These are phyloP conservation scores for Diphyllodes magnificus DNA, from an alignment of 2,113 vertebrate genomes.

Conservation along the genomic window DNA sequence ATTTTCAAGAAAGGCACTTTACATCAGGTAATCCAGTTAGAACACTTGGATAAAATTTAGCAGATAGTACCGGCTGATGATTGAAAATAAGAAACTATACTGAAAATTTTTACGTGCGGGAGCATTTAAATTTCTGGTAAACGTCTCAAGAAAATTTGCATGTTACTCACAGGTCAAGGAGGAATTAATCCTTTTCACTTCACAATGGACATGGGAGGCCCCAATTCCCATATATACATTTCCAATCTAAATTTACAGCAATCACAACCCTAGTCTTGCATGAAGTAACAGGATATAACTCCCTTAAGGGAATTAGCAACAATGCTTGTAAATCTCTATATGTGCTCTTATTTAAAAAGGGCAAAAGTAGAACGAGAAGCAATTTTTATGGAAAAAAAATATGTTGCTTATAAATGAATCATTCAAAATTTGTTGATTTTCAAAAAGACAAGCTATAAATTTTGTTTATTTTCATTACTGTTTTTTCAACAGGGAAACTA, in stretches of 20 bases:
- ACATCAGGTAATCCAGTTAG: neutral
- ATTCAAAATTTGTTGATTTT: neutral
- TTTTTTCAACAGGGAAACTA: neutral
- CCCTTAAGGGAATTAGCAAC: neutral
- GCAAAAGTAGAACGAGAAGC: neutral
- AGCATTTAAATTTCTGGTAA: neutral
- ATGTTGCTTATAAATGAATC: neutral
- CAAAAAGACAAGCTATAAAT: neutral
- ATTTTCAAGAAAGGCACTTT: neutral
- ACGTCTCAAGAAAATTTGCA: neutral
- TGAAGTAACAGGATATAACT: neutral
- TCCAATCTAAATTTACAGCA: neutral
- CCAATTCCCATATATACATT: neutral
- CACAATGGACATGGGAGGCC: neutral
- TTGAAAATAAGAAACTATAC: neutral
- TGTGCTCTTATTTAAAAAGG: neutral
- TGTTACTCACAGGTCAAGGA: neutral
- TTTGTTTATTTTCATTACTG: neutral
- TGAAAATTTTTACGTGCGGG: neutral
- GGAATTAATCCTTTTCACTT: neutral
- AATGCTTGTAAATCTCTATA: neutral
- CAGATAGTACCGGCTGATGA: accelerated
- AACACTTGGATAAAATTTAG: neutral
- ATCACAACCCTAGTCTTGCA: neutral
- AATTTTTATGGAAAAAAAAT: neutral